Conservation (phyloP, 1,140 invertebrate species). For the Drosophila littoralis region DNA sequence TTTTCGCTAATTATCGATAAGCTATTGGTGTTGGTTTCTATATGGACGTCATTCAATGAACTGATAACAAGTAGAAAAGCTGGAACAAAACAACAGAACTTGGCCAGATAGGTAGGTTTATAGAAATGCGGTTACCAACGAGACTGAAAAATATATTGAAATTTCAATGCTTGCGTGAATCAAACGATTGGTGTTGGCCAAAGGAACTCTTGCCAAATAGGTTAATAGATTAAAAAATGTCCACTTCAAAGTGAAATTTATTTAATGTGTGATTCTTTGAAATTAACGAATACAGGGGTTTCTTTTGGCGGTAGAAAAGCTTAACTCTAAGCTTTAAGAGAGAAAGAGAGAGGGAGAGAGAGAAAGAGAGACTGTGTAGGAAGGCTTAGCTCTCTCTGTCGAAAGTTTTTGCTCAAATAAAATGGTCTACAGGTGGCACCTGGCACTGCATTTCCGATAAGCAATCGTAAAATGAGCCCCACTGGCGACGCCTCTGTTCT, state of each 20-base stretch:
- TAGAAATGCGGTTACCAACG: not conserved
- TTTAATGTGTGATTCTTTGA: not conserved
- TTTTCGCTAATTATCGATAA: conserved; percentile 21
- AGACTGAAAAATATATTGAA: too few relatives aligned
- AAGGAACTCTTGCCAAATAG: too few relatives aligned
- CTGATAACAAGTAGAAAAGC: conserved; percentile 26
- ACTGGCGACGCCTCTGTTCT: conserved; percentile 41
- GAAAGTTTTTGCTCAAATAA: conserved; percentile 10
- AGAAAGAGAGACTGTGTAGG: not conserved
- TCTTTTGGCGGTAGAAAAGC: not conserved
- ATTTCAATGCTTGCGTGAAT: too few relatives aligned
- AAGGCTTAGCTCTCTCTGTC: not conserved
- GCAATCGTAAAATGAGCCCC: conserved; percentile 1
- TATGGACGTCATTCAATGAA: not conserved
- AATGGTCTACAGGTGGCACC: conserved; percentile 63
- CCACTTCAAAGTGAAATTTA: not conserved
- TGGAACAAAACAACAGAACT: conserved; percentile 1
- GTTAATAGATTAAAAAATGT: too few relatives aligned
- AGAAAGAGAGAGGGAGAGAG: not conserved
- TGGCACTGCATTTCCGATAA: not conserved
- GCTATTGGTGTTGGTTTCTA: conserved; percentile 5
- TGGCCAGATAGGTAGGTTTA: conserved; percentile 6
- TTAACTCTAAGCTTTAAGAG: not conserved
- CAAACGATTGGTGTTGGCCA: too few relatives aligned
- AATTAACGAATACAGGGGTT: not conserved